Conservation (phyloP, 2,113 vertebrate species). For the Furnarius figulus region DNA sequence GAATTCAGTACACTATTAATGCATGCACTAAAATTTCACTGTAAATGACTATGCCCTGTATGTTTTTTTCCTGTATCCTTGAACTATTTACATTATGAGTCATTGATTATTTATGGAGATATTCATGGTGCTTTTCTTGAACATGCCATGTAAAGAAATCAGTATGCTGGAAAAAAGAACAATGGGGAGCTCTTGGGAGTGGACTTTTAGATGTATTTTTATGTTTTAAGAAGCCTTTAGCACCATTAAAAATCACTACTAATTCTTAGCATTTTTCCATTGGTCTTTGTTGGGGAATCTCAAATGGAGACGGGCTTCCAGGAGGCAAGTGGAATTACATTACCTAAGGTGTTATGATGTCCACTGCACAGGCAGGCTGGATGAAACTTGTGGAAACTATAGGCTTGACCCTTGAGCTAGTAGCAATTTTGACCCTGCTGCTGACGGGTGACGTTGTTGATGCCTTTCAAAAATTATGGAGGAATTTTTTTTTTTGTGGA, state of each 20-base stretch:
- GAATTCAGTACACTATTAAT: background rate
- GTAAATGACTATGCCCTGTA: background rate
- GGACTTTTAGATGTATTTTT: constrained; percentile 4
- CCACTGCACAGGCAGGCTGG: background rate
- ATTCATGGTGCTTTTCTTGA: constrained; percentile 36
- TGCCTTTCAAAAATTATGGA: background rate
- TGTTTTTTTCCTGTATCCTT: constrained; percentile 1
- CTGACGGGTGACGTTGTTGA: background rate
- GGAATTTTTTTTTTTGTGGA: background rate
- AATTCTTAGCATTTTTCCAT: background rate
- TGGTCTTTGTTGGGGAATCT: background rate
- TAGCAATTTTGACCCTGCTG: background rate
- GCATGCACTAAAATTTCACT: background rate
- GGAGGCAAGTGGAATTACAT: accelerated
- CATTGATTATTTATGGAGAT: constrained; percentile 23
- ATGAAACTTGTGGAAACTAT: background rate
- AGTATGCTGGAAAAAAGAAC: background rate
- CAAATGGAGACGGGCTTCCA: background rate
- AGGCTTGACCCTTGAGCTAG: background rate
- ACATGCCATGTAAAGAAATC: background rate
- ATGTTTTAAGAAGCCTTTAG: background rate
- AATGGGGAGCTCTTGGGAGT: background rate
- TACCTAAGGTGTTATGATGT: background rate
- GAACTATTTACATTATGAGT: constrained; percentile 8
- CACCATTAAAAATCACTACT: background rate